These are phyloP conservation scores for Perizoma flavofasciatum DNA, from an alignment of 2,888 invertebrate species.

Conservation along the genomic window DNA sequence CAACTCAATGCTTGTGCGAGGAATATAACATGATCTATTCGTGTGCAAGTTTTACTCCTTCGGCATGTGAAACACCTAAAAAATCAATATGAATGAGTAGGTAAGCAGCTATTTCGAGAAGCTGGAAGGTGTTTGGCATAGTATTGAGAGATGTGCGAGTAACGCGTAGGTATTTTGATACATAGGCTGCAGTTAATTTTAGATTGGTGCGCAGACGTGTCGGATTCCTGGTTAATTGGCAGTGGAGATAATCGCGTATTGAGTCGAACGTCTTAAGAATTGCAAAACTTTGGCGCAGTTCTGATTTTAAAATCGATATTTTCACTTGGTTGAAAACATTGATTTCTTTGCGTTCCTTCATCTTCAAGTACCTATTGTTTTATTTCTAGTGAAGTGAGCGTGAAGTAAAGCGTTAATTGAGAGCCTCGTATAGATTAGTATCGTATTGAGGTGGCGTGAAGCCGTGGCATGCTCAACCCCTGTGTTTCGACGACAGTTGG, in stretches of 20 bases:
- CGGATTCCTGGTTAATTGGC: constrained; percentile 83
- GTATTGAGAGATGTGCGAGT: constrained; percentile 83
- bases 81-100: constrained; percentile 75
- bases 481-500: constrained; percentile 80
- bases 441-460: constrained; percentile 78
- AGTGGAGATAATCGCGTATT: constrained; percentile 75
- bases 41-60: constrained; percentile 46
- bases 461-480: constrained; percentile 74
- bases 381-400: constrained; percentile 58
- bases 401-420: constrained; percentile 78
- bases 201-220: constrained; percentile 83
- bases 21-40: constrained; percentile 46
- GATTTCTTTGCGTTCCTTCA: constrained; percentile 31
- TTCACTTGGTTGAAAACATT: constrained; percentile 29
- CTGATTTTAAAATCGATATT: constrained; percentile 30
- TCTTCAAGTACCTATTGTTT: constrained; percentile 37
- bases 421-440: constrained; percentile 78
- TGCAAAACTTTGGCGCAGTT: constrained; percentile 22
- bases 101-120: constrained; percentile 76
- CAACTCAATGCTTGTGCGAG: constrained; percentile 36
- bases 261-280: constrained; percentile 50
- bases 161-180: constrained; percentile 83
- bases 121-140: constrained; percentile 84
- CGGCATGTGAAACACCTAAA: constrained; percentile 56
- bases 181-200: constrained; percentile 84